Conservation (phyloP, 2,888 invertebrate genomes). For the Embidobia sp. region DNA sequence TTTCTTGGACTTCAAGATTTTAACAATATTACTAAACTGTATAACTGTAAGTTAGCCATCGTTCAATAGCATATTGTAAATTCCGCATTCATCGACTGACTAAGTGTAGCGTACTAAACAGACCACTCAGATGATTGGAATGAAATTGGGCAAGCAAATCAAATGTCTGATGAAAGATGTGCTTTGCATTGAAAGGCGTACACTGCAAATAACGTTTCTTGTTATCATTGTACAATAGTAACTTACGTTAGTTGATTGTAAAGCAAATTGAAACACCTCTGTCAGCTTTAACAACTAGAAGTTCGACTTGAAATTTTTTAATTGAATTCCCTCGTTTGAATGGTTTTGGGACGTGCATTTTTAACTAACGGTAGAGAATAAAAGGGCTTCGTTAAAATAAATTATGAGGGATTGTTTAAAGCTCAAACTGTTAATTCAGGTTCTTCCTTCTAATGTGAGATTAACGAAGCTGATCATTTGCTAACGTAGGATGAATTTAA, state of each 20-base stretch:
- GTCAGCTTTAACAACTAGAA: background rate
- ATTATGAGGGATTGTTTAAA: background rate
- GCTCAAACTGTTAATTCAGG: too few relatives aligned
- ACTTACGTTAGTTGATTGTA: slow-evolving; percentile 21
- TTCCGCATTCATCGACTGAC: slow-evolving; percentile 12
- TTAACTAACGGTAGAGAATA: too few relatives aligned
- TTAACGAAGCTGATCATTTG: too few relatives aligned
- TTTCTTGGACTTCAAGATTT: too few relatives aligned
- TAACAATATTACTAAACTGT: too few relatives aligned
- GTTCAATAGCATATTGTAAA: slow-evolving; percentile 34
- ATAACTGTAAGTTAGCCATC: slow-evolving; percentile 22
- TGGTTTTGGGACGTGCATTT: too few relatives aligned
- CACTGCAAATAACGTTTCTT: slow-evolving; percentile 20
- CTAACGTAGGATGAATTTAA: too few relatives aligned
- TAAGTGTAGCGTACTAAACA: slow-evolving; percentile 67
- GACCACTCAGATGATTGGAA: slow-evolving; percentile 72
- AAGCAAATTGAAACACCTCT: slow-evolving; percentile 7
- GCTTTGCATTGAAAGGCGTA: slow-evolving; percentile 37
- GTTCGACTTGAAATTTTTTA: background rate
- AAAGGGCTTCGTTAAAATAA: too few relatives aligned
- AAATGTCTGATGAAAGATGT: slow-evolving; percentile 65
- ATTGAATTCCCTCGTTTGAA: background rate
- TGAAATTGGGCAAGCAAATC: slow-evolving; percentile 72
- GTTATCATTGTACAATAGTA: slow-evolving; percentile 24
- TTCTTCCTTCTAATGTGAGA: too few relatives aligned